A percentile compares a stretch with the other conserved stretches of the same genome.
phyloP scores from a whole-genome alignment of 2,113 vertebrate species.

The Ptilorrhoa leucosticta region DNA sequence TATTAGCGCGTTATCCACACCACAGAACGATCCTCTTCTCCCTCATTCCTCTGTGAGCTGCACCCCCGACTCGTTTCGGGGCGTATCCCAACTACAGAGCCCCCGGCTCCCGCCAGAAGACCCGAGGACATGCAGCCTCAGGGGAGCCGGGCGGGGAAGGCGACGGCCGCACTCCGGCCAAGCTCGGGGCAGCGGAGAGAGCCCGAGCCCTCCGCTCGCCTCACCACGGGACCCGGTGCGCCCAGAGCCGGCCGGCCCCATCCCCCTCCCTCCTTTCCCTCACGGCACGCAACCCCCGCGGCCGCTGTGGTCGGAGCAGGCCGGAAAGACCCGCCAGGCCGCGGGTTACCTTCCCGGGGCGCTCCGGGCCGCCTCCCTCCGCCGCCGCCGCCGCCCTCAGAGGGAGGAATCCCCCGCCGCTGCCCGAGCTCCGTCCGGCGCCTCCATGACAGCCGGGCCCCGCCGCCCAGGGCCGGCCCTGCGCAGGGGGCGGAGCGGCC shows the following conservation, averaged over 20 bases:
- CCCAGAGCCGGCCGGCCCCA: neutral
- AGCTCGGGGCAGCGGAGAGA: neutral
- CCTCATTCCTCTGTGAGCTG: neutral
- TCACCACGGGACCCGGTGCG: too few species aligned
- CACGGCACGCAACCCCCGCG: neutral
- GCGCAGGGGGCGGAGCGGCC: neutral
- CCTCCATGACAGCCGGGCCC: constrained; percentile 52
- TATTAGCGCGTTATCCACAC: neutral
- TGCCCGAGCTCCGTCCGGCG: neutral
- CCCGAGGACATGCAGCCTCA: neutral
- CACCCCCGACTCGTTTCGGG: neutral
- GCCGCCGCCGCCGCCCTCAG: neutral
- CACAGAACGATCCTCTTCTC: neutral
- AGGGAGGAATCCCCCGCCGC: neutral
- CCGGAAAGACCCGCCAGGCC: neutral
- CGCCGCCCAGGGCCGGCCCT: neutral
- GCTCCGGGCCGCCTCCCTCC: neutral
- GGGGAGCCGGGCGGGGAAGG: neutral
- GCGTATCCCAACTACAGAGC: neutral
- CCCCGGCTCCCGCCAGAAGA: neutral
- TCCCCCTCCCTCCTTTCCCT: neutral
- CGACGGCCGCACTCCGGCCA: neutral
- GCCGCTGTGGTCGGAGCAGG: too few species aligned
- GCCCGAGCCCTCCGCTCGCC: too few species aligned
- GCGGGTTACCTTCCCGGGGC: neutral